These are phyloP conservation scores for Xanthorhoe spadicearia DNA, from an alignment of 2,888 invertebrate species.

Conservation along the genomic window DNA sequence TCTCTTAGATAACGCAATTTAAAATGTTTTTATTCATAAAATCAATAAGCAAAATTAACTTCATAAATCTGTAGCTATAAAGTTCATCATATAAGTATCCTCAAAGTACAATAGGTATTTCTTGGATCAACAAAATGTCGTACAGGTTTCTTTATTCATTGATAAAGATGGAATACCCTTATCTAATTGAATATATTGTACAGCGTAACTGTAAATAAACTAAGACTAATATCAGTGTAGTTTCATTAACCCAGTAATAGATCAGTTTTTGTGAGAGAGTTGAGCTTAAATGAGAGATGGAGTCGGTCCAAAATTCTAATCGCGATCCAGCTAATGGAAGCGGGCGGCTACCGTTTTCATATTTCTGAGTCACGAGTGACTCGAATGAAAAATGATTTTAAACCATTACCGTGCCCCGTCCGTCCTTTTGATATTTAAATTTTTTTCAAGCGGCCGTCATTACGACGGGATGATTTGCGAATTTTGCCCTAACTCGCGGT, in stretches of 20 bases:
- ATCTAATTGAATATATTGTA: constrained; percentile 22
- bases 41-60: too few relatives aligned
- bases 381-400: constrained; percentile 85
- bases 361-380: constrained; percentile 80
- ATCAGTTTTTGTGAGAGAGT: constrained; percentile 54
- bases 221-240: constrained; percentile 42
- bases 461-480: constrained; percentile 82
- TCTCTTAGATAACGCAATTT: too few relatives aligned
- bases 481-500: constrained; percentile 81
- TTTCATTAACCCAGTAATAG: constrained; percentile 57
- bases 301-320: constrained; percentile 74
- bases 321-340: constrained; percentile 73
- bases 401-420: constrained; percentile 84
- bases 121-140: background rate
- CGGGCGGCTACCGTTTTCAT: constrained; percentile 81
- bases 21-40: too few relatives aligned
- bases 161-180: background rate
- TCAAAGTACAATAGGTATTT: too few relatives aligned
- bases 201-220: constrained; percentile 41
- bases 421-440: constrained; percentile 85
- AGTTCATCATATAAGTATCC: too few relatives aligned
- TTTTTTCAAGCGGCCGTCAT: constrained; percentile 84
- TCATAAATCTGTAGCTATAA: too few relatives aligned
- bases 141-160: background rate
- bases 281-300: constrained; percentile 68